phyloP scores from a whole-genome alignment of 2,113 vertebrate genomes.

The Gasterosteus nipponicus region DNA sequence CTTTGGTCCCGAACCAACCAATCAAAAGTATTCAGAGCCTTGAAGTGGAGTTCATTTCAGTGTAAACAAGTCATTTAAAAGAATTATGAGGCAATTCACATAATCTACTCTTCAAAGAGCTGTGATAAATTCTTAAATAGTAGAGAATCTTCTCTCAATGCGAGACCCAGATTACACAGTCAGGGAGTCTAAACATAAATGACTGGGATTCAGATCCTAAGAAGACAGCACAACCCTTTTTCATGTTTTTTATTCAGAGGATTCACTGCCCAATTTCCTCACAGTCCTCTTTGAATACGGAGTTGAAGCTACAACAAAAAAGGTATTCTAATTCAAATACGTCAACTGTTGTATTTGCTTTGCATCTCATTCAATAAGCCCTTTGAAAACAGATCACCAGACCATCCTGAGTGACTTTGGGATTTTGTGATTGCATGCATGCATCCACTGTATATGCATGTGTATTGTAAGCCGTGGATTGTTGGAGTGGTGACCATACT shows the following conservation, averaged over 20 bases:
- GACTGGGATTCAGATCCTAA: conserved; percentile 51
- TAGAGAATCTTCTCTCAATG: conserved; percentile 48
- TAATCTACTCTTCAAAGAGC: conserved; percentile 59
- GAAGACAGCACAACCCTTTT: conserved; percentile 37
- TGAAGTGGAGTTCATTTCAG: conserved; percentile 52
- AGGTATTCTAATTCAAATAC: conserved; percentile 44
- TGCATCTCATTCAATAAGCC: conserved; percentile 51
- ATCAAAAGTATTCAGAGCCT: conserved; percentile 38
- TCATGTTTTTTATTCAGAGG: conserved; percentile 35
- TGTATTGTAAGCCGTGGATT: conserved; percentile 18
- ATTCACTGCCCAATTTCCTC: conserved; percentile 25
- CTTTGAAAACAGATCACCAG: conserved; percentile 21
- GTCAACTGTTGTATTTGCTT: conserved; percentile 42
- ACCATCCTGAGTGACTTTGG: neutral
- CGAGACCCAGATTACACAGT: conserved; percentile 61
- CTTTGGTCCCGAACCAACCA: conserved; percentile 24
- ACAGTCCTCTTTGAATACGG: conserved; percentile 32
- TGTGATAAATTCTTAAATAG: conserved; percentile 59
- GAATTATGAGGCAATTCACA: conserved; percentile 59
- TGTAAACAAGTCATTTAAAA: conserved; percentile 64
- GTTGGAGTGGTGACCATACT: conserved; percentile 23
- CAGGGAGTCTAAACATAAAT: conserved; percentile 45
- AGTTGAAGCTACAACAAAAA: neutral
- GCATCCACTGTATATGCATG: neutral
- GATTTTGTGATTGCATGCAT: neutral